These are phyloP conservation scores for Dicaeum eximium DNA, from an alignment of 2,113 vertebrate genomes.

Conservation along the genomic window DNA sequence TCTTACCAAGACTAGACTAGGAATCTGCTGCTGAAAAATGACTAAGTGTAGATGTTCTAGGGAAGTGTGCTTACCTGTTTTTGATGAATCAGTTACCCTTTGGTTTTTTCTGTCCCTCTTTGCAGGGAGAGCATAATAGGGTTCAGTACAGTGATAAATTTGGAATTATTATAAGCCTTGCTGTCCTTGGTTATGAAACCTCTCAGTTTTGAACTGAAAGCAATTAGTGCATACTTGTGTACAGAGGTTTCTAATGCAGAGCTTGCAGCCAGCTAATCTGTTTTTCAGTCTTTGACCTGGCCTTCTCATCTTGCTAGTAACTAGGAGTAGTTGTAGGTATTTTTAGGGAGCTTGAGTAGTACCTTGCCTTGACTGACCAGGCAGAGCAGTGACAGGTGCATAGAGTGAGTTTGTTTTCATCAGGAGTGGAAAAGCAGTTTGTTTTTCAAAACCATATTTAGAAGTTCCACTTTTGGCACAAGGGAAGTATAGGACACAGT, in stretches of 20 bases:
- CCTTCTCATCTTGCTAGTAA: neutral
- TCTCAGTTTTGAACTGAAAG: neutral
- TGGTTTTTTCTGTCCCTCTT: neutral
- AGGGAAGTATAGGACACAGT: neutral
- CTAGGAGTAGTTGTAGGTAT: neutral
- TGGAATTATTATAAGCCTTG: neutral
- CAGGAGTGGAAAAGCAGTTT: neutral
- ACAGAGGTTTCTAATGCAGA: neutral
- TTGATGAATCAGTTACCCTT: neutral
- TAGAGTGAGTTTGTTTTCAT: neutral
- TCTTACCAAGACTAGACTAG: neutral
- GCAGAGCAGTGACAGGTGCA: neutral
- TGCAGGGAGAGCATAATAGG: neutral
- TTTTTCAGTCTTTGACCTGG: neutral
- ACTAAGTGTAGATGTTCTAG: neutral
- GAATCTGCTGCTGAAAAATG: neutral
- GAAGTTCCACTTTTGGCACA: neutral
- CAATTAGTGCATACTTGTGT: neutral
- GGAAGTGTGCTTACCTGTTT: neutral
- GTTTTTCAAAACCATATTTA: neutral
- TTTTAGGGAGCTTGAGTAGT: neutral
- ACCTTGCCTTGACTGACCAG: neutral
- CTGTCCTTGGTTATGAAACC: neutral
- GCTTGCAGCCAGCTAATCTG: neutral
- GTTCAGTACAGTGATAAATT: neutral